These are phyloP conservation scores for Beroe ovata DNA, from an alignment of 37 sponge, comb jelly and placozoan species.

Conservation along the genomic window DNA sequence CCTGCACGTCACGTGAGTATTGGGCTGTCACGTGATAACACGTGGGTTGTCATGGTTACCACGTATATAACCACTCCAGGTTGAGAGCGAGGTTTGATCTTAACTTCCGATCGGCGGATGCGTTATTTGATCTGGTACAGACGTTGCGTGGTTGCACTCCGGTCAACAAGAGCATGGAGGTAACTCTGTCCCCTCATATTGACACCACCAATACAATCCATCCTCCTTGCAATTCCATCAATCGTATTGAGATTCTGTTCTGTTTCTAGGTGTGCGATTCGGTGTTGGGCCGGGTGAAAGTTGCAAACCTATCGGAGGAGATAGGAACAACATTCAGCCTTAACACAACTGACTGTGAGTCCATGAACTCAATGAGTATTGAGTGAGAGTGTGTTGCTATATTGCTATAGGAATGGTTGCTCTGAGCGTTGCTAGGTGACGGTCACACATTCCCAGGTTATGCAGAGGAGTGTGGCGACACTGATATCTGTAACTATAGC, in stretches of 20 bases:
- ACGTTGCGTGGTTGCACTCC: neutral
- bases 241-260: too few species aligned
- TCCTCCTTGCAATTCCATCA: too few species aligned
- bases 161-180: neutral
- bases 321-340: neutral
- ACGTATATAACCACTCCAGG: too few species aligned
- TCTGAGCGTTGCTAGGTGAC: too few species aligned
- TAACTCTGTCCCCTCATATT: too few species aligned
- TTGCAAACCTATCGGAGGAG: neutral
- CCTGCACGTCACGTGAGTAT: neutral
- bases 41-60: too few species aligned
- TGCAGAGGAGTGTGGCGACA: neutral
- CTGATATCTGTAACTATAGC: neutral
- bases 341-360: neutral
- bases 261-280: neutral
- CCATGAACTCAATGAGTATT: neutral
- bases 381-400: neutral
- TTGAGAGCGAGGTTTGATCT: neutral
- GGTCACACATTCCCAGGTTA: neutral
- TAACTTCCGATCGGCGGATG: neutral
- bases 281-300: neutral
- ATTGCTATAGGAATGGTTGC: too few species aligned
- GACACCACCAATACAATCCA: too few species aligned
- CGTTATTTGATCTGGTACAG: neutral
- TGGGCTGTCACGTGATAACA: too few species aligned